Evolutionary conservation across 2,113 vertebrate genomes (phyloP), one percentile per base, ranked within the genome.

Genomic region (Terrapene triunguis): DNA sequence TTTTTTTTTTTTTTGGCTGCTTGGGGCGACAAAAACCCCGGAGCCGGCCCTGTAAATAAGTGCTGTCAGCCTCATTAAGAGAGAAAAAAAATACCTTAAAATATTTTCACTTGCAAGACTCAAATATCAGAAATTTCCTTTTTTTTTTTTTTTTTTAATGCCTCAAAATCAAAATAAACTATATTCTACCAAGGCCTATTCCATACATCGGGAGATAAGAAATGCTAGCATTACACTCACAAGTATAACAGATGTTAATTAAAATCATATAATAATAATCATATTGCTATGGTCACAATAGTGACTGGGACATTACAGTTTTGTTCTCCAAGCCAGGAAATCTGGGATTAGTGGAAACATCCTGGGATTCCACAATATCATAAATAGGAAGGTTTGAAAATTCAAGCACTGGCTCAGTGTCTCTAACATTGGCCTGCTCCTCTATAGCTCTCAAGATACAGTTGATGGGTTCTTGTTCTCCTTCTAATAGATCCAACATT

Each of bases 271-370:
- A 16, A 6, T 27, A 59, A 24, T 87, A 81, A 55, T 50, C 83
- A 27, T 74, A 87, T 90, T 91, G 42, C 27, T 50, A 9, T 51
- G 62, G 47, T 57, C 80, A 65, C 32, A 35, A n/a, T 10, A 92
- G 81, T 69, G 32, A 85, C 50, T 81, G 32, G 17, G 10, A 76
- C 32, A 65, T 32, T n/a, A 65, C 50, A 35, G 59, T 27, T 94
- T 88, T 85, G 53, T n/a, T 42, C 90, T 94, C 93, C 82, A 54
- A 89, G 47, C 35, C 87, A 82, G 79, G 82, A 90, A 90, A 89
- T 84, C 44, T 38, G n/a, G 87, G 44, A 88, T 57, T 50, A 85
- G 4, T 84, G 85, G 32, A 72, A 78, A 88, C 48, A 54, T 74
- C 84, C 74, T 89, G 53, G 86, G 91, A 88, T 82, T 89, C 53